Evolutionary conservation across 2,113 vertebrate species (phyloP).

Genomic region (Pagrus major): DNA sequence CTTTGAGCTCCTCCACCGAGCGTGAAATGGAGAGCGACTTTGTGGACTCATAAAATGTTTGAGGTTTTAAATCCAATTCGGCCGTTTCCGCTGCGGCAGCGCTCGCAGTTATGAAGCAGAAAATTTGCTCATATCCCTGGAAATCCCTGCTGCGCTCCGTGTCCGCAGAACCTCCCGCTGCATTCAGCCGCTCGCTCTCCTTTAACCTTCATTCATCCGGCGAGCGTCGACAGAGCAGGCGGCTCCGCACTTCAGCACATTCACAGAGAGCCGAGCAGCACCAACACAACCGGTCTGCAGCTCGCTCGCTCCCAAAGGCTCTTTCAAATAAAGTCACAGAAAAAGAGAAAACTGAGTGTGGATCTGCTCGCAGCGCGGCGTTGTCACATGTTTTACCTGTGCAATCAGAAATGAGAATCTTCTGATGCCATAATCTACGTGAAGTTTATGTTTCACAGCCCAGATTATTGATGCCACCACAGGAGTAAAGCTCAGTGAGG

Average conservation of each 20-base stretch:
- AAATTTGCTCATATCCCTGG: conserved; percentile 23
- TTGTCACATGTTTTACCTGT: too few relatives aligned
- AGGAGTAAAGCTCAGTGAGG: too few relatives aligned
- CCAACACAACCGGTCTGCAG: background rate
- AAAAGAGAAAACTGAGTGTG: too few relatives aligned
- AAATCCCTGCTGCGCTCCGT: conserved; percentile 1
- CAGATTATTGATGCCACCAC: too few relatives aligned
- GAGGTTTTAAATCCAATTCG: conserved; percentile 52
- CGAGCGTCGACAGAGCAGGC: background rate
- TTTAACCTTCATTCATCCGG: conserved; percentile 3
- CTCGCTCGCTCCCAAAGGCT: background rate
- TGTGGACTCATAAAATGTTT: conserved; percentile 51
- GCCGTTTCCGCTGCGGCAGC: conserved; percentile 9
- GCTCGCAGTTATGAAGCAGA: conserved; percentile 27
- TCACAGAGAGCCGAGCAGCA: background rate
- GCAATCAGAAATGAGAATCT: too few relatives aligned
- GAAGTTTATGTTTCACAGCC: background rate
- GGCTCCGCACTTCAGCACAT: background rate
- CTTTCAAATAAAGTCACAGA: background rate
- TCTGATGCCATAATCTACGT: background rate
- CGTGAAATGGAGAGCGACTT: conserved; percentile 39
- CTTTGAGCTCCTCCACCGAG: conserved; percentile 12
- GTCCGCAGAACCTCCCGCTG: background rate
- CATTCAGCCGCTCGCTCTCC: background rate
- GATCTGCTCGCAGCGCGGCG: too few relatives aligned